These are phyloP conservation scores for Protobothrops mucrosquamatus DNA, from an alignment of 2,113 vertebrate genomes.

Conservation along the genomic window DNA sequence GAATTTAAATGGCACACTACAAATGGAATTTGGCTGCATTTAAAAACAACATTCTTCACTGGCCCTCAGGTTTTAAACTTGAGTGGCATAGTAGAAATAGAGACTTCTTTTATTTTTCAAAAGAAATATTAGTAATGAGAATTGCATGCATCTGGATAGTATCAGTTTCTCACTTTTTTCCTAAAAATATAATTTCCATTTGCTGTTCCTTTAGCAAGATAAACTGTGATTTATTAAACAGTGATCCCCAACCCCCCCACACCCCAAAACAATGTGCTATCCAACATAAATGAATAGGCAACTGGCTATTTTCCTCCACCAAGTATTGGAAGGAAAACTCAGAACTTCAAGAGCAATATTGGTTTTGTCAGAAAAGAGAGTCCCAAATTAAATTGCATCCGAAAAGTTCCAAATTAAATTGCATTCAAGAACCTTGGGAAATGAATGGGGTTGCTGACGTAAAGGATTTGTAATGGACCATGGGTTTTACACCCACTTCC, in stretches of 20 bases:
- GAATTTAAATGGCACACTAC: background rate
- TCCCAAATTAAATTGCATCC: slow-evolving; percentile 19
- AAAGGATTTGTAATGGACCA: slow-evolving; percentile 27
- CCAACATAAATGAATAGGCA: background rate
- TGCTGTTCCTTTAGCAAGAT: background rate
- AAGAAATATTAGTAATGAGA: background rate
- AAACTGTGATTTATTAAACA: background rate
- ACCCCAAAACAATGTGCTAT: background rate
- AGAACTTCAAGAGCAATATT: background rate
- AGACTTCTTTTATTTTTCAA: background rate
- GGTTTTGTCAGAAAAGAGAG: slow-evolving; percentile 3
- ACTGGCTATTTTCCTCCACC: slow-evolving; percentile 10
- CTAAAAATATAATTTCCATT: background rate
- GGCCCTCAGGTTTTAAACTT: background rate
- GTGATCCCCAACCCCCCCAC: background rate
- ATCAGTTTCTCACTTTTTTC: background rate
- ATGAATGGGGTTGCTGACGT: slow-evolving; percentile 4
- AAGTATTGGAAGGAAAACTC: background rate
- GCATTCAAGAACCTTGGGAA: slow-evolving; percentile 2
- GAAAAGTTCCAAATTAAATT: slow-evolving; percentile 29
- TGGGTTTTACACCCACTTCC: slow-evolving; percentile 11
- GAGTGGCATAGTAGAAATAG: background rate
- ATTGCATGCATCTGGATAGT: background rate
- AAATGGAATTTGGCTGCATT: background rate
- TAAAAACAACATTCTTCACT: background rate